phyloP scores from a whole-genome alignment of 2,113 vertebrate species.

The Hyperopisus bebe region DNA sequence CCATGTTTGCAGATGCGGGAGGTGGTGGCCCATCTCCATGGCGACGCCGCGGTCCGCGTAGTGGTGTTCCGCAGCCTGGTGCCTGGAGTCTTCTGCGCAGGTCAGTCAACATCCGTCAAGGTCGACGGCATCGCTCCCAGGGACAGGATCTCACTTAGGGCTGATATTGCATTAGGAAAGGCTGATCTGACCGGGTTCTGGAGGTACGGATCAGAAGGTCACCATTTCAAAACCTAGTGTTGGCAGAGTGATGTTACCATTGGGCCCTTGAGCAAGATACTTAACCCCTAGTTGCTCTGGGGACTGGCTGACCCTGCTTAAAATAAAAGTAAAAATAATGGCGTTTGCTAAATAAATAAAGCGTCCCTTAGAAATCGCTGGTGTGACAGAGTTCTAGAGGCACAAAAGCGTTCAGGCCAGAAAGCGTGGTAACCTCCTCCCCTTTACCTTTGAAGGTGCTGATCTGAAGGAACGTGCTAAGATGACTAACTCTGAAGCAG shows the following conservation, averaged over 20 bases:
- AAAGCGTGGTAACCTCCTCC: neutral
- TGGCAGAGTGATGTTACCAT: neutral
- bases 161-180: neutral
- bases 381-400: neutral
- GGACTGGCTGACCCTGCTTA: neutral
- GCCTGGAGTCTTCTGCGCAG: slow-evolving; percentile 87
- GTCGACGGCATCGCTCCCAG: neutral
- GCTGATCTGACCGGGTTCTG: neutral
- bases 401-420: neutral
- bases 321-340: neutral
- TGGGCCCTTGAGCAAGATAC: neutral
- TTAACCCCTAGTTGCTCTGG: neutral
- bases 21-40: slow-evolving; percentile 62
- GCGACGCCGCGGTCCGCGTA: slow-evolving; percentile 65
- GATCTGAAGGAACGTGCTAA: slow-evolving; percentile 86
- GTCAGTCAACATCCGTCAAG: slow-evolving; percentile 50
- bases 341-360: neutral
- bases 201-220: neutral
- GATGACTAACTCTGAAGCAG: slow-evolving; percentile 75
- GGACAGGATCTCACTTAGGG: neutral
- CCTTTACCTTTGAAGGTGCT: slow-evolving; percentile 62
- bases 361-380: neutral
- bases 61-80: slow-evolving; percentile 81
- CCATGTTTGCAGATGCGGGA: slow-evolving; percentile 63
- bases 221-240: neutral